Evolutionary conservation across 2,888 invertebrate species (phyloP), one percentile per base, ranked within the genome.

Genomic region (Stomorhina lunata): DNA sequence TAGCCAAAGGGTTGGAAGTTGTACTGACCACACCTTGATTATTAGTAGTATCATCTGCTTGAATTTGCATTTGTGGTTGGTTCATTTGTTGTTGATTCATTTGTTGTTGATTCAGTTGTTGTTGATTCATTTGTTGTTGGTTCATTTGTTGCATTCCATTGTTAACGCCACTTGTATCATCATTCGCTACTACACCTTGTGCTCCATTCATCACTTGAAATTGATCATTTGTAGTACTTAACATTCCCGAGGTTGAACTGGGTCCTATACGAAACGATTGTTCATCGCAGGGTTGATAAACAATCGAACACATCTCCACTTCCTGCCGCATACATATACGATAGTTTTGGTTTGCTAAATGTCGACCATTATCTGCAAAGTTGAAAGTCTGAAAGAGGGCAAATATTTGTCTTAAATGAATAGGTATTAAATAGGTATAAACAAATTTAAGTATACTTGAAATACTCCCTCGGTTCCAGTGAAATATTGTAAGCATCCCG

Each of bases 331-430:
- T 92, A 88, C 96, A 97, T 6, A 95, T 93, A 65, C 93, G 93
- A 91, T 97, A 96, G 86, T 96, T 94, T 87, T 96, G 96, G 84
- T 94, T 92, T 0, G 96, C 95, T 27, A 96, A 91, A 88, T 96
- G 96, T 0, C 96, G 93, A 0, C 96, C 96, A 87, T 96, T 96
- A 27, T 94, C 94, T 0, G 96, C 95, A 88, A 94, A 96, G 90
- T 96, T 96, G 90, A 96, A 94, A 0, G 96, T 96, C 90, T 94
- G 94, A 81, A 73, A 50, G 29, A 34, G 17, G 0, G 29, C 34
- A 27, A 10, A 4, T 37, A 43, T 40, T 25, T 27, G 12, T 27
- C 7, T 22, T 27, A 1, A 40, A 50, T 15, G 29, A 22, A 17
- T 34, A 22, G 10, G 7, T 29, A 65, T 12, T 27, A 29, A 12